Evolutionary conservation across 2,113 vertebrate species (phyloP), one percentile per base, ranked within the genome.

Genomic region (Malurus alboscapulatus): DNA sequence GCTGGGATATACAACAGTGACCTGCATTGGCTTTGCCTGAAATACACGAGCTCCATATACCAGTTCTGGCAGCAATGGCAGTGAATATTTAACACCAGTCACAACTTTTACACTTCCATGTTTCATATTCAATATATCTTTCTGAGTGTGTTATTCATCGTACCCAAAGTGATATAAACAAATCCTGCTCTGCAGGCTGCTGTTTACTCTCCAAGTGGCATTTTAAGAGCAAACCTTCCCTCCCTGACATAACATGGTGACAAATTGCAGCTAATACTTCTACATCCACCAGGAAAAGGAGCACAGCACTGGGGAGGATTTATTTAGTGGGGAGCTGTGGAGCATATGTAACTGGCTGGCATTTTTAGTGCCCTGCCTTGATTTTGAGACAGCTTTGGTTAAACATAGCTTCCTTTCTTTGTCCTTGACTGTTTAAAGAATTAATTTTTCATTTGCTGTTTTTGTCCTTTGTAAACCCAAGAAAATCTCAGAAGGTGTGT

Each of bases 61-160:
- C 51, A 26, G n/a, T 16, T 9, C 75, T 94, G 95, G 84, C 91
- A 90, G 94, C 80, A 92, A 15, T 53, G 71, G 87, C 89, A 94
- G 87, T 9, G 91, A 92, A 90, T 89, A 95, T 89, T 94, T 96
- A 95, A 95, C 87, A 59, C 67, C 22, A 94, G 95, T 83, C 92
- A 94, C 91, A 86, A 88, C 89, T 95, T 90, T 68, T 90, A 94
- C 73, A 87, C 71, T 92, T 88, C 77, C 42, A 65, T 81, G 90
- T 95, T 95, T 95, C 89, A 55, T 92, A 87, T 94, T 95, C 94
- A 78, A 5, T 93, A 91, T 93, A 94, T 96, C 93, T 96, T 94
- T 96, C 68, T n/a, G 67, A 95, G 94, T 95, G 87, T 72, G 88
- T 95, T 97, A 90, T 96, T 96, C 89, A 83, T 97, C 26, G 48